Base-by-base conservation (phyloP, 2,113 vertebrate species). In the Parus major region DNA sequence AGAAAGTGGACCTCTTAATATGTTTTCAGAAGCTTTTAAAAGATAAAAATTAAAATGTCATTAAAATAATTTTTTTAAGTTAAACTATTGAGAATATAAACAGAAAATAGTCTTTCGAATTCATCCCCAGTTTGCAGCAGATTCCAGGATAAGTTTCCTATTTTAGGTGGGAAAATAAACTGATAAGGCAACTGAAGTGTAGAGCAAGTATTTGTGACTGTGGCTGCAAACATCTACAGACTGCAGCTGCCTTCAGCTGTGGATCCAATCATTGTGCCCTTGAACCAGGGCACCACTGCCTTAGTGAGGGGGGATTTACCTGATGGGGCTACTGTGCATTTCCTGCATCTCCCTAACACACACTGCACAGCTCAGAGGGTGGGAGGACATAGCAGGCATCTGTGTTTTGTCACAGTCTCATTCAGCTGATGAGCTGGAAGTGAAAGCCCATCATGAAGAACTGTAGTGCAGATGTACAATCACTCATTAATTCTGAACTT, bases 1-100 rank as follows among this genome's bases (percentile, higher is more conserved):
- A 36, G 93, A 97, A 72, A 99, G 97, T 3, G 98, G 98, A 12
- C 98, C 98, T 73, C 96, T 95, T 28, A 99, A 91, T 53, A 97
- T 85, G 52, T 97, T 93, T 63, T 86, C 96, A 47, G 97, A 81
- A 41, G 86, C 98, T 98, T 95, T 75, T 55, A 86, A 87, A 93
- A 31, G 10, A 86, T 3, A 78, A 84, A 92, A 73, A 47, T 50
- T 29, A 41, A 82, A 83, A 44, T 25, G 22, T 59, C 42, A 69
- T 21, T 16, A 60, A 64, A 77, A 65, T 33, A 11, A 8, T 85
- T 90, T 24, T 71, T 61, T 75, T 18, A 59, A 90, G 21, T 5
- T 27, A 42, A 64, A 47, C 33, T 42, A 21, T 31, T 29, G 70
- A 23, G 36, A 66, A 24, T 31, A 49, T 8, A 66, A 66, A 63